phyloP scores from a whole-genome alignment of 1,140 invertebrate genomes.

The Ganaspis sp. region DNA sequence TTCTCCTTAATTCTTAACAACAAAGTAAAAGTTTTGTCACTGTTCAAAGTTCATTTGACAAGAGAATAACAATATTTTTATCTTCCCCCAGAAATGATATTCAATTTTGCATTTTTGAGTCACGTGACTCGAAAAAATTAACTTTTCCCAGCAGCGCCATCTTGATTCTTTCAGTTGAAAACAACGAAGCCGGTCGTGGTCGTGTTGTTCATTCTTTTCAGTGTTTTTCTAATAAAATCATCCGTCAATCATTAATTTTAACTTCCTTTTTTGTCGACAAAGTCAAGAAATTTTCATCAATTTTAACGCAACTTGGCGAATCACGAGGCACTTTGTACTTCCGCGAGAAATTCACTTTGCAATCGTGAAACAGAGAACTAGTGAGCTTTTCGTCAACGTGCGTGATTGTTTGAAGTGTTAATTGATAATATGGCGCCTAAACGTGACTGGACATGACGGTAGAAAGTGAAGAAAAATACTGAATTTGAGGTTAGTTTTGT shows the following conservation, averaged over 20 bases:
- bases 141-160: neutral
- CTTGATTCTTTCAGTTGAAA: neutral
- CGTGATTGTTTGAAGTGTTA: slow-evolving; percentile 61
- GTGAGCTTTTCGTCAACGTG: slow-evolving; percentile 49
- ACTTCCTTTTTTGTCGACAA: no score
- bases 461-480: slow-evolving; percentile 45
- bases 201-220: neutral
- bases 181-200: neutral
- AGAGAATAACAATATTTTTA: no score
- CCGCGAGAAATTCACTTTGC: neutral
- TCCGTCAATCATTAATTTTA: no score
- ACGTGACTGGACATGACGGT: slow-evolving; percentile 57
- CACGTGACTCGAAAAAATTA: neutral
- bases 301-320: no score
- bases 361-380: neutral
- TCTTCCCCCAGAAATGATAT: neutral
- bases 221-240: no score
- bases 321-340: neutral
- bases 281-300: no score
- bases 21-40: no score
- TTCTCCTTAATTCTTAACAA: no score
- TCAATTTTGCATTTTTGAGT: neutral
- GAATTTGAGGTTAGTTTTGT: slow-evolving; percentile 62
- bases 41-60: no score
- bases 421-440: slow-evolving; percentile 60